Evolutionary conservation across 2,888 invertebrate species (phyloP).

Genomic region (Galeopsomyia nigrocyanea): DNA sequence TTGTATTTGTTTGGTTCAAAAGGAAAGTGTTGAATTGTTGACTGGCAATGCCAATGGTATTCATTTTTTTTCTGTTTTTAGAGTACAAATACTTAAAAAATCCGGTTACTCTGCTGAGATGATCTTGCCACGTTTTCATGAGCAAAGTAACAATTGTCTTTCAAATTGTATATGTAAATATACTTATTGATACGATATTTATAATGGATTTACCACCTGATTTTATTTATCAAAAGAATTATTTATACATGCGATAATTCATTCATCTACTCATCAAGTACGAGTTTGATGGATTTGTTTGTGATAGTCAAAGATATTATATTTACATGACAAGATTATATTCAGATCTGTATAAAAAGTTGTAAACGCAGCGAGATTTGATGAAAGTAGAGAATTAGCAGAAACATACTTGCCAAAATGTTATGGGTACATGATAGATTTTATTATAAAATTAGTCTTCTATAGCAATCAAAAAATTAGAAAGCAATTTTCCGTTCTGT

Average conservation of each 20-base stretch:
- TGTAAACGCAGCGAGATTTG: constrained; percentile 13
- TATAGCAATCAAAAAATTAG: constrained; percentile 25
- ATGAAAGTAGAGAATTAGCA: constrained; percentile 9
- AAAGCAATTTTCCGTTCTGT: neutral
- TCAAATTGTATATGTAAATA: constrained; percentile 34
- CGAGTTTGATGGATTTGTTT: constrained; percentile 16
- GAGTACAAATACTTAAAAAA: neutral
- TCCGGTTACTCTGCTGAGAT: constrained; percentile 5
- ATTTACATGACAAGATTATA: constrained; percentile 9
- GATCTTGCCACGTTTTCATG: constrained; percentile 20
- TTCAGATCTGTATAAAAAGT: constrained; percentile 8
- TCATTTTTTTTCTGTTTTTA: neutral
- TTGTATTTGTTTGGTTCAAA: neutral
- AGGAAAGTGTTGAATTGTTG: constrained; percentile 14
- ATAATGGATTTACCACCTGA: constrained; percentile 12
- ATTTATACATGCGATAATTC: constrained; percentile 2
- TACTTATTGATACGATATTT: constrained; percentile 35
- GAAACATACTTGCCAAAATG: constrained; percentile 39
- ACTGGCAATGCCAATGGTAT: constrained; percentile 6
- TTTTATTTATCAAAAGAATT: constrained; percentile 36
- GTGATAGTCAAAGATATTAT: constrained; percentile 21
- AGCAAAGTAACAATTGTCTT: constrained; percentile 27
- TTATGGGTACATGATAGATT: constrained; percentile 13
- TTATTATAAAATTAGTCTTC: constrained; percentile 24
- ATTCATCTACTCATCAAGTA: neutral